Conservation (phyloP, 2,797 vertebrate genomes). For the Scolopax bukidnonensis region DNA sequence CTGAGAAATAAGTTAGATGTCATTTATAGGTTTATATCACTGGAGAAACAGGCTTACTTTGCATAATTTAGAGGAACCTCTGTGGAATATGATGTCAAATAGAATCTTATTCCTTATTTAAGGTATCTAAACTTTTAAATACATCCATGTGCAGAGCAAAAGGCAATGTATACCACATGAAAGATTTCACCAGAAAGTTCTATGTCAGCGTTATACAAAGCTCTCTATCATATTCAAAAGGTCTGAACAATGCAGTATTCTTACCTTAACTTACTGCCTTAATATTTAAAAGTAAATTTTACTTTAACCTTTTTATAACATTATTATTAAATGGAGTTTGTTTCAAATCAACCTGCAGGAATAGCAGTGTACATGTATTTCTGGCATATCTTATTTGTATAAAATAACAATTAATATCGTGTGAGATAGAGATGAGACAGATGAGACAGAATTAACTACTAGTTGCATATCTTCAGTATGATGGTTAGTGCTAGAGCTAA, state of each 20-base stretch:
- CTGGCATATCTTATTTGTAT: background rate
- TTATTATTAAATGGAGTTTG: background rate
- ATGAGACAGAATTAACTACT: background rate
- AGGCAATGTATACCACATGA: background rate
- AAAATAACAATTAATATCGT: background rate
- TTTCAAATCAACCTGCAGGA: background rate
- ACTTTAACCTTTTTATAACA: background rate
- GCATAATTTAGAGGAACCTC: constrained; percentile 45
- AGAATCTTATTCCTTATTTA: constrained; percentile 66
- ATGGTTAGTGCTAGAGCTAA: background rate
- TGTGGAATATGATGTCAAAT: constrained; percentile 23
- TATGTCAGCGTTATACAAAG: background rate
- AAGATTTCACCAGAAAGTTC: background rate
- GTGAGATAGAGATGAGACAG: background rate
- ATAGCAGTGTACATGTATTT: background rate
- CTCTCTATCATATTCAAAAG: background rate
- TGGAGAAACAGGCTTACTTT: constrained; percentile 11
- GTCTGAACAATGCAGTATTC: background rate
- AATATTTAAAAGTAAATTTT: constrained; percentile 47
- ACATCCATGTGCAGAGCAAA: background rate
- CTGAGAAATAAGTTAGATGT: constrained; percentile 51
- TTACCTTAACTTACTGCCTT: background rate
- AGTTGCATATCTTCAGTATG: background rate
- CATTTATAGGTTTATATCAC: background rate
- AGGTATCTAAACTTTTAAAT: constrained; percentile 39